These are phyloP conservation scores for Calidris pygmaea DNA, from an alignment of 2,113 vertebrate species.

Conservation along the genomic window DNA sequence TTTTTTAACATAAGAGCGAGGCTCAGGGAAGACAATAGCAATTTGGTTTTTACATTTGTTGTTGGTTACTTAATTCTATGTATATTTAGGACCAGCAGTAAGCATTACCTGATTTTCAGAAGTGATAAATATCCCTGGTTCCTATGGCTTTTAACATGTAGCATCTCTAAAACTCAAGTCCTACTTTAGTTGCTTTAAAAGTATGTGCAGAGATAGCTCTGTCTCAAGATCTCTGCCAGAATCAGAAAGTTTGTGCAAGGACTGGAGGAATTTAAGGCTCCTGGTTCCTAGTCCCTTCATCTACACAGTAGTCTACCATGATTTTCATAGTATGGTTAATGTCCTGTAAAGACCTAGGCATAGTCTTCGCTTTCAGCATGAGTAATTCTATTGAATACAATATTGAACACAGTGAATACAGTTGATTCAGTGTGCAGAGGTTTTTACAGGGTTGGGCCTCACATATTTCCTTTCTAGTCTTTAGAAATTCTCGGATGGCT, in stretches of 20 bases:
- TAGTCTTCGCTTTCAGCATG: slow-evolving; percentile 6
- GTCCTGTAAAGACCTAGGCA: not conserved
- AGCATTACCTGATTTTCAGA: not conserved
- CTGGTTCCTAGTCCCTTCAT: not conserved
- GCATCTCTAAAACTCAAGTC: not conserved
- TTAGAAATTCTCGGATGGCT: slow-evolving; percentile 4
- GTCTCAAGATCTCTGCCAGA: not conserved
- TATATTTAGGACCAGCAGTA: not conserved
- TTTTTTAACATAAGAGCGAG: not conserved
- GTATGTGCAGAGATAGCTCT: not conserved
- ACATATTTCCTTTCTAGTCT: not conserved
- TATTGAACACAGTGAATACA: not conserved
- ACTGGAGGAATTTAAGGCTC: not conserved
- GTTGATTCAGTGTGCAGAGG: not conserved
- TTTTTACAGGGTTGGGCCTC: not conserved
- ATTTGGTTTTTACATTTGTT: not conserved
- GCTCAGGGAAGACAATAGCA: not conserved
- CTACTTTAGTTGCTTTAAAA: not conserved
- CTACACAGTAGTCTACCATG: not conserved
- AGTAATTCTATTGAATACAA: not conserved
- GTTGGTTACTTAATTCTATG: not conserved
- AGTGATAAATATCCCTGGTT: not conserved
- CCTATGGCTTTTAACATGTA: not conserved
- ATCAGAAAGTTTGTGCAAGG: not conserved
- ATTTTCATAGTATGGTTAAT: not conserved